Evolutionary conservation across 2,113 vertebrate species (phyloP), one percentile per base, ranked within the genome.

Genomic region (Edolisoma coerulescens): DNA sequence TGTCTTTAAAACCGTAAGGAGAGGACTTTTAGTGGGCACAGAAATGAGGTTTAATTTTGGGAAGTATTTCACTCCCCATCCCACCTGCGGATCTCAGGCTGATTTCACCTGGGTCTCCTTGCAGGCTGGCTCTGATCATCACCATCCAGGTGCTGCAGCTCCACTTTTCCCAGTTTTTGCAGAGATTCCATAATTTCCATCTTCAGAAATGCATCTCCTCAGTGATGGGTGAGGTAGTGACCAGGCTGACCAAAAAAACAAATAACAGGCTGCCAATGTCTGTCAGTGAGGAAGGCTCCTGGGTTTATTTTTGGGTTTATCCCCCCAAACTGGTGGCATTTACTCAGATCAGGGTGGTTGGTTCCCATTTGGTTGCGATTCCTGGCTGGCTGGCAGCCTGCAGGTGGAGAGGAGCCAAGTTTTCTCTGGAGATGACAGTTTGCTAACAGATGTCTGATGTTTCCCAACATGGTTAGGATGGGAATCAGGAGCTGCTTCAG

Each of bases 371-470:
- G 91, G 87, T 92, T 80, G 87, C 60, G 64, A 16, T 95, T 95
- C 74, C 28, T 23, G 4, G 49, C 69, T 92, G 74, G 47, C 49
- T 96, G 95, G 92, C 91, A 94, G 89, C 16, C 0, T 42, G 10
- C 75, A 50, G 86, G 67, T 92, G 73, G 85, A 95, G 78, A 44
- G 54, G 37, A 96, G 94, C 94, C 90, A 94, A 93, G 92, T 67
- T 87, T 91, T 92, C 65, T 75, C 57, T 89, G 47, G 49, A 53
- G 84, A 90, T 82, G 91, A 79, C 79, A 83, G 93, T 96, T 93
- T 94, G 81, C 76, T 90, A 96, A 95, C 96, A 97, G 95, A 97
- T 96, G 89, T 93, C 94, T 93, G 77, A 88, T 95, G 93, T 95
- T 95, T 97, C 76, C 95, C 78, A 83, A 95, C 90, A 96, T 21